Evolutionary conservation across 2,888 invertebrate genomes (phyloP), one percentile per base, ranked within the genome.

Genomic region (Elysia crispata): DNA sequence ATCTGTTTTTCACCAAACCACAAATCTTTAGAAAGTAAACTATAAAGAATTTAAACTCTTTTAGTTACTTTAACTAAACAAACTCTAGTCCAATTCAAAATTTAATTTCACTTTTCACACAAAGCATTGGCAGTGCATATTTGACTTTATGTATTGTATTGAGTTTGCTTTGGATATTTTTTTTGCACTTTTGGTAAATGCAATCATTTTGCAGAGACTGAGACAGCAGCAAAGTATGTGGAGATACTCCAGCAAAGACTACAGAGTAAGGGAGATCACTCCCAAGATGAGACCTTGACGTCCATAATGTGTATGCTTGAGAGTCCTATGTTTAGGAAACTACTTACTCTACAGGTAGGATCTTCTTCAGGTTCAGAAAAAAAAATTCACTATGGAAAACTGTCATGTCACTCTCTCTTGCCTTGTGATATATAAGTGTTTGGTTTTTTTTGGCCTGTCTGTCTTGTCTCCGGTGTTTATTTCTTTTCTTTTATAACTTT

Each of bases 301-400:
- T 95, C 96, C 84, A 94, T 97, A 67, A 95, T 97, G 86, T 95
- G 95, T 84, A 94, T 97, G 83, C 90, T 93, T 83, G 96, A 97
- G 89, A 97, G 97, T 93, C 98, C 98, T 1, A 96, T 98, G 77
- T 95, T 98, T 88, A 94, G 96, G 84, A 96, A 96, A 89, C 96
- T 98, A 87, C 96, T 97, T 25, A 96, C 96, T 78, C 95, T 98
- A 82, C 96, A 98, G 93, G 97, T 79, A 69, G 1, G 20, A 41
- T 41, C 5, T 3, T 11, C 41, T 41, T 3, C 3, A 41, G 41
- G 41, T 41, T 41, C 11, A 41, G 11, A 41, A 41, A 41, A 41
- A 41, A 41, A 41, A 41, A 11, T 41, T n/a, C n/a, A n/a, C n/a
- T n/a, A n/a, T n/a, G n/a, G n/a, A n/a, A n/a, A n/a, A n/a, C n/a